These are phyloP conservation scores for Eurypyga helias DNA, from an alignment of 2,113 vertebrate species.

Conservation along the genomic window DNA sequence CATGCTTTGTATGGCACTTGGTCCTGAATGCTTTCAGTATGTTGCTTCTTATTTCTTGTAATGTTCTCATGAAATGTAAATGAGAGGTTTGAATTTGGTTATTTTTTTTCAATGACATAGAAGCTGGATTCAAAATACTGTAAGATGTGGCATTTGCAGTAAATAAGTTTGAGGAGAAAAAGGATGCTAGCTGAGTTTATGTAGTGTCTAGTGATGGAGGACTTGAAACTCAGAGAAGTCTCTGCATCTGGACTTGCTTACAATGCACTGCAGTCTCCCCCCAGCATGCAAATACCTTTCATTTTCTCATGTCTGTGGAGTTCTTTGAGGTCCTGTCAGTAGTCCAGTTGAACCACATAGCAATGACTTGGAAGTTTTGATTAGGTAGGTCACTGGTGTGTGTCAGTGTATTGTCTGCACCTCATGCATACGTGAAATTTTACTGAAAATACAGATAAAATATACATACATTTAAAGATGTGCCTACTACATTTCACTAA, in stretches of 20 bases:
- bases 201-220: not conserved
- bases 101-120: not conserved
- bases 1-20: not conserved
- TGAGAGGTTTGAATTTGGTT: not conserved
- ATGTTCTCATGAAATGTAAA: not conserved
- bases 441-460: not conserved
- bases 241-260: not conserved
- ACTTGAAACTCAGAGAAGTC: not conserved
- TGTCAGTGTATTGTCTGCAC: rapidly evolving
- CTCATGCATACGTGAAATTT: not conserved
- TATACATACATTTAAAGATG: not conserved
- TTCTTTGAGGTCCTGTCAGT: not conserved
- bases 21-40: not conserved
- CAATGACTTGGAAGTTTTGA: not conserved
- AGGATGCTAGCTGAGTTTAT: not conserved
- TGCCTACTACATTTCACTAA: not conserved
- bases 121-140: not conserved
- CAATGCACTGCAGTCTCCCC: not conserved
- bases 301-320: not conserved
- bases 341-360: not conserved
- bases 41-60: not conserved
- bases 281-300: not conserved
- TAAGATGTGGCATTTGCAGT: not conserved
- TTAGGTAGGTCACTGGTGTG: not conserved
- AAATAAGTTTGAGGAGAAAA: not conserved